These are phyloP conservation scores for Corythucha ciliata DNA, from an alignment of 2,888 invertebrate genomes.

Conservation along the genomic window DNA sequence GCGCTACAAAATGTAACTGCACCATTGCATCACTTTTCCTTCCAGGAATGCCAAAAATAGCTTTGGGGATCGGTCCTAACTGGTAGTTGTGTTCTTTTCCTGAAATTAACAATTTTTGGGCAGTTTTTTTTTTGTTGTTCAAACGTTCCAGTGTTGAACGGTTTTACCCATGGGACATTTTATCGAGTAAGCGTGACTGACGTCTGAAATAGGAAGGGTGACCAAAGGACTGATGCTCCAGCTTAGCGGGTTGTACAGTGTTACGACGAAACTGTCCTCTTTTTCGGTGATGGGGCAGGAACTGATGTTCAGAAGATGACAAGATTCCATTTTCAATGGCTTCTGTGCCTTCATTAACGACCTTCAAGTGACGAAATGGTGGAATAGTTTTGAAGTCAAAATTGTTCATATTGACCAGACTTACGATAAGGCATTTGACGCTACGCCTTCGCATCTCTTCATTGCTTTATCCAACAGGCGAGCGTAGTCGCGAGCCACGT, in stretches of 20 bases:
- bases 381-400: no score
- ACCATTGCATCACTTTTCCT: conserved; percentile 52
- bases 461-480: conserved; percentile 62
- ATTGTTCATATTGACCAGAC: no score
- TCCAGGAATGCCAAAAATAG: conserved; percentile 52
- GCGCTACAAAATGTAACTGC: conserved; percentile 63
- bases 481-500: conserved; percentile 82
- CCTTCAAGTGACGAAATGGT: conserved; percentile 26
- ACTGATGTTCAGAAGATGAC: conserved; percentile 64
- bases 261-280: conserved; percentile 55
- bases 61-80: conserved; percentile 51
- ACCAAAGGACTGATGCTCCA: conserved; percentile 51
- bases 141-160: no score
- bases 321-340: conserved; percentile 2
- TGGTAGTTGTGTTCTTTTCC: conserved; percentile 34
- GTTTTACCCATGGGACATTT: conserved; percentile 52
- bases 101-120: no score
- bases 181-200: conserved; percentile 18
- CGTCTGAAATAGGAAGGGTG: conserved; percentile 52
- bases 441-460: conserved; percentile 49
- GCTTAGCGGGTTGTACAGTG: conserved; percentile 72
- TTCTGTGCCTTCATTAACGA: conserved; percentile 13
- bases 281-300: conserved; percentile 58
- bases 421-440: conserved; percentile 51
- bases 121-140: no score